Conservation (phyloP, 2,797 vertebrate species). For the Pyrocephalus nanus region DNA sequence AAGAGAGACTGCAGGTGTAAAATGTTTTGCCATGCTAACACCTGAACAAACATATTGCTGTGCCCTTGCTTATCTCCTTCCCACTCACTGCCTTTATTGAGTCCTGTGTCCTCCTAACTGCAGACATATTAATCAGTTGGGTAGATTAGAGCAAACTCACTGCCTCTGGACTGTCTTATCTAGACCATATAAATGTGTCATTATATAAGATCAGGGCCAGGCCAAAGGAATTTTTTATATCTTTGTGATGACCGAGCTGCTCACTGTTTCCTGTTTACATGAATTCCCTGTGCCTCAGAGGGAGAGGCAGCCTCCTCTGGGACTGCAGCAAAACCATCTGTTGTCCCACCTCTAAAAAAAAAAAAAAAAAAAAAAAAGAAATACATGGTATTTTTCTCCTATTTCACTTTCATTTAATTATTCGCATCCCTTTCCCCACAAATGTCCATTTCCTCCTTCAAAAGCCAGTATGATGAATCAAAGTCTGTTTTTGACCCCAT, state of each 20-base stretch:
- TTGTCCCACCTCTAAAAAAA: background rate
- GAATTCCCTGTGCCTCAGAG: background rate
- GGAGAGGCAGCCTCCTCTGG: background rate
- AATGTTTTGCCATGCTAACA: conserved; percentile 37
- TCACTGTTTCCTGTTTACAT: background rate
- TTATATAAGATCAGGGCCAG: background rate
- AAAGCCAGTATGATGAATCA: background rate
- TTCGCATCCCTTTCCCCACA: background rate
- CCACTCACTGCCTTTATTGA: conserved; percentile 1
- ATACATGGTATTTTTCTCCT: background rate
- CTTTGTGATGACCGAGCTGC: background rate
- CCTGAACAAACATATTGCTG: conserved; percentile 38
- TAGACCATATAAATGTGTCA: background rate
- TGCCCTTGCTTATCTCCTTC: conserved; percentile 46
- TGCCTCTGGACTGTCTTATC: conserved; percentile 16
- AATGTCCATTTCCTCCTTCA: background rate
- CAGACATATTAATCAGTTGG: conserved; percentile 3
- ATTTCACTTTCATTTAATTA: background rate
- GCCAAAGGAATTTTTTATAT: background rate
- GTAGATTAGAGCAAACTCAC: conserved; percentile 8
- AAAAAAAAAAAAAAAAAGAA: background rate
- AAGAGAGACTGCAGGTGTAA: conserved; percentile 36
- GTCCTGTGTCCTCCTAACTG: background rate
- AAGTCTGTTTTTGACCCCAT: background rate
- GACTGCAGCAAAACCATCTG: background rate